A percentile compares a stretch with the other conserved stretches of the same genome.
Conservation (phyloP, 2,888 invertebrate genomes). For the Mongoloraphidia duomilia region DNA sequence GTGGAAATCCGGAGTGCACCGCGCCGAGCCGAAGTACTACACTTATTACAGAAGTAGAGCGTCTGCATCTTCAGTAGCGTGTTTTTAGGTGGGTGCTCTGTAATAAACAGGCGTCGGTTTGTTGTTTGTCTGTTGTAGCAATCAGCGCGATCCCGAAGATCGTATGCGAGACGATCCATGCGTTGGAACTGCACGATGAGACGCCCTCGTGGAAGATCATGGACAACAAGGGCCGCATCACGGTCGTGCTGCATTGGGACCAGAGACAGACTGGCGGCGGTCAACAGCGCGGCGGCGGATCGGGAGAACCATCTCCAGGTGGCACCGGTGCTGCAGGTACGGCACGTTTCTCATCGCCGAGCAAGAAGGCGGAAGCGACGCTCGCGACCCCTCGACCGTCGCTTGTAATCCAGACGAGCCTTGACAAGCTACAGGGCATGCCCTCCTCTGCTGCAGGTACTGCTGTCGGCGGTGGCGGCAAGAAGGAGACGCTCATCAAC, state of each 20-base stretch:
- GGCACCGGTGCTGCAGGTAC: slow-evolving; percentile 32
- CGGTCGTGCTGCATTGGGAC: slow-evolving; percentile 94
- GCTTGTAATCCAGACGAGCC: slow-evolving; percentile 59
- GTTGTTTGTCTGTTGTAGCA: slow-evolving; percentile 37
- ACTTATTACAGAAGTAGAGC: too few species aligned
- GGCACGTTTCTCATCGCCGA: slow-evolving; percentile 40
- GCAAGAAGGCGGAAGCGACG: slow-evolving; percentile 33
- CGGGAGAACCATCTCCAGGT: slow-evolving; percentile 37
- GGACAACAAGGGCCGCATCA: slow-evolving; percentile 95
- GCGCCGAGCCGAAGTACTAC: too few species aligned
- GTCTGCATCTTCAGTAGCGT: too few species aligned
- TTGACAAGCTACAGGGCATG: slow-evolving; percentile 42
- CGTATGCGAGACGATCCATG: slow-evolving; percentile 94
- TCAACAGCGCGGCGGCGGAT: slow-evolving; percentile 30
- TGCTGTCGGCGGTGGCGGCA: slow-evolving; percentile 22
- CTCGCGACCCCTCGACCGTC: slow-evolving; percentile 48
- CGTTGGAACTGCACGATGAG: slow-evolving; percentile 89
- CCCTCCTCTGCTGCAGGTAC: slow-evolving; percentile 17
- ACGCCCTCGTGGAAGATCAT: slow-evolving; percentile 97
- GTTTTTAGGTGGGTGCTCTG: too few species aligned
- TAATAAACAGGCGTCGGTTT: too few species aligned
- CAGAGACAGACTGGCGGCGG: slow-evolving; percentile 56
- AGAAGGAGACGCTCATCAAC: slow-evolving; percentile 46
- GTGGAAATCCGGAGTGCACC: too few species aligned
- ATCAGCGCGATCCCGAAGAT: slow-evolving; percentile 92